phyloP scores from a whole-genome alignment of 2,888 invertebrate genomes.

The Hirtodrosophila cameraria region DNA sequence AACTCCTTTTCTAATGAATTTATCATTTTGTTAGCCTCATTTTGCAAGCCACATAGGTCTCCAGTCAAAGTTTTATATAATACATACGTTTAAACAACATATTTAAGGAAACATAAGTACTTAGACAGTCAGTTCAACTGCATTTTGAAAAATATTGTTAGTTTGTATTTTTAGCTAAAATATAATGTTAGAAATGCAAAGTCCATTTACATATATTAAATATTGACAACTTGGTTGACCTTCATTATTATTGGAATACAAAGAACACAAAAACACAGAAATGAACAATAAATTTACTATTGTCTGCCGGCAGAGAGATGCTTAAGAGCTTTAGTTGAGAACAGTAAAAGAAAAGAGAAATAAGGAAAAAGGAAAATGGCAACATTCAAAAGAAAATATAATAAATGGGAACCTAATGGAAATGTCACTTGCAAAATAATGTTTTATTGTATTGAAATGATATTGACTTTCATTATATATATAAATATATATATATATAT shows the following conservation, averaged over 20 bases:
- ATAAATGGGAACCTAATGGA: constrained; percentile 25
- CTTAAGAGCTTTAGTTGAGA: constrained; percentile 4
- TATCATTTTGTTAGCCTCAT: no score
- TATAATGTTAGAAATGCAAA: neutral
- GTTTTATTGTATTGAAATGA: constrained; percentile 19
- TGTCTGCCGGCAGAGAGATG: neutral
- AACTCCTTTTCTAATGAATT: no score
- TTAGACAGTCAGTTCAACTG: no score
- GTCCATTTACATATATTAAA: constrained; percentile 2
- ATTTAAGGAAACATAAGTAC: no score
- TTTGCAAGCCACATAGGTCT: no score
- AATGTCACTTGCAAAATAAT: constrained; percentile 30
- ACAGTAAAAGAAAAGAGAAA: neutral
- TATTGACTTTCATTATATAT: constrained; percentile 21
- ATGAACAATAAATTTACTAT: constrained; percentile 2
- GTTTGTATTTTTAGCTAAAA: no score
- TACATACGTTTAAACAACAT: no score
- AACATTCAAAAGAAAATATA: constrained; percentile 3
- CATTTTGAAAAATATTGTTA: no score
- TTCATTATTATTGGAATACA: constrained; percentile 1
- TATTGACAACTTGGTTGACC: constrained; percentile 8
- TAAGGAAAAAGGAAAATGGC: neutral
- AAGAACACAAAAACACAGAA: neutral
- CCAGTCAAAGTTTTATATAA: no score
- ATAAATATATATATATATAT: no score